phyloP scores from a whole-genome alignment of 1,140 invertebrate genomes.

The Paracyclopina nana region DNA sequence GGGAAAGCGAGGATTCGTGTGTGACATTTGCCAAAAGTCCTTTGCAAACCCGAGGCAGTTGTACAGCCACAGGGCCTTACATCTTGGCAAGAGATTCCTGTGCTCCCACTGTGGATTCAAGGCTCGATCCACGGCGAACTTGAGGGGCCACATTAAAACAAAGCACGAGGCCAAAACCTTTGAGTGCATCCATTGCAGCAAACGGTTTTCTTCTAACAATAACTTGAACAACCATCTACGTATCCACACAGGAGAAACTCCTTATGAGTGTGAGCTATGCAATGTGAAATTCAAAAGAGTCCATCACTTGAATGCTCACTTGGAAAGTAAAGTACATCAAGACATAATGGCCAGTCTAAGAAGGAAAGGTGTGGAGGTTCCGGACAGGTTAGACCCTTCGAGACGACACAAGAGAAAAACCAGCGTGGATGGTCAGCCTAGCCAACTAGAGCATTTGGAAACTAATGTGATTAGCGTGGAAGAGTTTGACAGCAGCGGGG shows the following conservation, averaged over 20 bases:
- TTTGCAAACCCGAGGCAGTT: neutral
- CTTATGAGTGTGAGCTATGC: slow-evolving; percentile 1
- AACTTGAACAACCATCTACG: slow-evolving; percentile 1
- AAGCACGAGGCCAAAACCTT: neutral
- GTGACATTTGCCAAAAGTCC: neutral
- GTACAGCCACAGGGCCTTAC: neutral
- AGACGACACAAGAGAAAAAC: too few relatives aligned
- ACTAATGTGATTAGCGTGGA: too few relatives aligned
- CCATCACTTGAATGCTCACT: neutral
- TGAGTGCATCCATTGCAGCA: neutral
- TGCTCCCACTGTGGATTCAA: neutral
- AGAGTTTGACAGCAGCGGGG: too few relatives aligned
- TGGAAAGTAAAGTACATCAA: neutral
- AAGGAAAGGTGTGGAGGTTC: neutral
- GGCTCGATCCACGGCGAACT: neutral
- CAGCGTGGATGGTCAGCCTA: too few relatives aligned
- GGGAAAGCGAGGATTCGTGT: neutral
- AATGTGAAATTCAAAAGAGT: neutral
- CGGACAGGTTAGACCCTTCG: neutral
- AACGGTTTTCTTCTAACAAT: neutral
- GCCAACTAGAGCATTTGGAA: too few relatives aligned
- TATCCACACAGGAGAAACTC: neutral
- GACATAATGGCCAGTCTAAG: slow-evolving; percentile 15
- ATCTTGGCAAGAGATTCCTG: neutral
- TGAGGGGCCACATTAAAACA: neutral